A percentile compares a stretch with the other conserved stretches of the same genome.
These are phyloP conservation scores for Troides helena DNA, from an alignment of 2,888 invertebrate genomes.

Conservation along the genomic window DNA sequence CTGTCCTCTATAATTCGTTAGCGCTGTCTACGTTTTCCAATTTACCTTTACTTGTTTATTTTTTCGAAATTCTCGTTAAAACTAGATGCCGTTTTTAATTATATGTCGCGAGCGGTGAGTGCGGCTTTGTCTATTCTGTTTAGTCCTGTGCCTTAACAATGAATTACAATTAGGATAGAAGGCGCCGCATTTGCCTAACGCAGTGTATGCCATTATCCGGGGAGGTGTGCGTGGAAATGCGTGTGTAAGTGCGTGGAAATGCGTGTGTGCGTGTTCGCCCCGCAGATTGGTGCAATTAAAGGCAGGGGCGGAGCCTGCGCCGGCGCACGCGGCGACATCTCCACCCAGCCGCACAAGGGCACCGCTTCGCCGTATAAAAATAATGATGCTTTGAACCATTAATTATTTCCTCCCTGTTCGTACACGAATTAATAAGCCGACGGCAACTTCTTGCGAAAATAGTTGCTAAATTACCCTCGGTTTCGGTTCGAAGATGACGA, in stretches of 20 bases:
- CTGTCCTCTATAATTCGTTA: conserved; percentile 25
- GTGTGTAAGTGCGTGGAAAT: conserved; percentile 45
- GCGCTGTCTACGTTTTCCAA: conserved; percentile 18
- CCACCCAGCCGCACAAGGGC: conserved; percentile 52
- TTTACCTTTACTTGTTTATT: conserved; percentile 25
- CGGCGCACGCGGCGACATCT: conserved; percentile 71
- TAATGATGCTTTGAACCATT: conserved; percentile 62
- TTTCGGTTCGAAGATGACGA: conserved; percentile 25
- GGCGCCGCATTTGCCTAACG: conserved; percentile 54
- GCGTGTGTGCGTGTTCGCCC: conserved; percentile 61
- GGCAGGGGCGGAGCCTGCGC: conserved; percentile 70
- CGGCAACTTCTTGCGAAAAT: conserved; percentile 39
- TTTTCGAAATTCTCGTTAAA: conserved; percentile 30
- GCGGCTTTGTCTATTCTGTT: conserved; percentile 34
- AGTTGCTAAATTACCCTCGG: conserved; percentile 38
- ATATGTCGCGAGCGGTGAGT: conserved; percentile 33
- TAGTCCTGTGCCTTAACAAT: conserved; percentile 38
- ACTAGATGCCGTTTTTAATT: conserved; percentile 31
- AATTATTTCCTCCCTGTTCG: conserved; percentile 57
- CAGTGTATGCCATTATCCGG: conserved; percentile 45
- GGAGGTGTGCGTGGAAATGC: conserved; percentile 35
- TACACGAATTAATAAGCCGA: conserved; percentile 38
- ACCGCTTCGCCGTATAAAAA: conserved; percentile 44
- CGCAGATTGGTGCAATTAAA: conserved; percentile 79
- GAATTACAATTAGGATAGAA: conserved; percentile 37